Base-by-base conservation (phyloP, 2,888 invertebrate genomes). In the Heteromurus nitidus region DNA sequence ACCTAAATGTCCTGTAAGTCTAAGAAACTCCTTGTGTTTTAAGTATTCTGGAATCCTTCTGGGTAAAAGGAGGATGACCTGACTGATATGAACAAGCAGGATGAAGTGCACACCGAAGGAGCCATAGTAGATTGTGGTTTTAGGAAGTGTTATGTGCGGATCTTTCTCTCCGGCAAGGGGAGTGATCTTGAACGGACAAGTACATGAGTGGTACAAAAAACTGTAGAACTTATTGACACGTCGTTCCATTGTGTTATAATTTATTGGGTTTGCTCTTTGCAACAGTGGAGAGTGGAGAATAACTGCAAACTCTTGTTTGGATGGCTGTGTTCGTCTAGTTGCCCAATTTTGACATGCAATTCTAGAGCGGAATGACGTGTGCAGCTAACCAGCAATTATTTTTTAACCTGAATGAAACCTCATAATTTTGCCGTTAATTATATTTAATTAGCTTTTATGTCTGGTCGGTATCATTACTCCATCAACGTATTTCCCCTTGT, bases 181-280 rank as follows among this genome's bases (percentile, higher is more conserved):
- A 28, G n/a, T 30, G 28, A 62, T 28, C 16, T 62, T 22, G 3
- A 62, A 62, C 7, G 60, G n/a, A 62, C 55, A 55, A 55, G 20
- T 20, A 55, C 20, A 18, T 55, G 22, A 58, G 26, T 24, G 2
- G 36, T 64, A 36, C 22, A 64, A 13, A 36, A 36, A 36, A 36
- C 36, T 36, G 13, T 13, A 13, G 36, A 36, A 36, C 5, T 36
- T 5, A 13, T 13, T 36, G 13, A 36, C 36, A 36, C 13, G 36
- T 13, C 13, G 36, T 36, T 36, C 36, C 36, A 13, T 36, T 36
- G n/a, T n/a, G n/a, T n/a, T n/a, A n/a, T n/a, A n/a, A n/a, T n/a
- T n/a, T n/a, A n/a, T n/a, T n/a, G n/a, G n/a, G n/a, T n/a, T n/a
- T n/a, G n/a, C n/a, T n/a, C n/a, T n/a, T n/a, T n/a, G n/a, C n/a